phyloP scores from a whole-genome alignment of 2,797 vertebrate genomes.

The Periophthalmus magnuspinnatus region DNA sequence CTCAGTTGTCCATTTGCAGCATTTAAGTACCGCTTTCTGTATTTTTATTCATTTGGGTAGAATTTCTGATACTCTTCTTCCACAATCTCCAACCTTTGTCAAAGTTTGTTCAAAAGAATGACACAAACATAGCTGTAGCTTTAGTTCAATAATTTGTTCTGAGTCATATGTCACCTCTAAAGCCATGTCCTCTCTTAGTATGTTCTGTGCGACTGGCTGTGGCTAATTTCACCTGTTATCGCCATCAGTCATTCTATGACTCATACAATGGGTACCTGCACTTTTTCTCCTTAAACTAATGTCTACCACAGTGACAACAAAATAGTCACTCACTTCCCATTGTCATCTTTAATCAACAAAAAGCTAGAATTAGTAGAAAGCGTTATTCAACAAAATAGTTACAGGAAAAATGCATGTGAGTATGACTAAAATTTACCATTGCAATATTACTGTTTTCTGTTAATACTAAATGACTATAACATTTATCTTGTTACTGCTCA shows the following conservation, averaged over 20 bases:
- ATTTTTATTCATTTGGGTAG: not conserved
- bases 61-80: not conserved
- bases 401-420: not conserved
- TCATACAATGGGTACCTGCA: conserved; percentile 7
- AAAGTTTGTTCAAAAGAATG: conserved; percentile 2
- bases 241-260: conserved; percentile 8
- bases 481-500: not conserved
- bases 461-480: not conserved
- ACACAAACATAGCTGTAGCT: not conserved
- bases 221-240: conserved; percentile 6
- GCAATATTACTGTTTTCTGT: not conserved
- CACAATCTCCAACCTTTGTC: not conserved
- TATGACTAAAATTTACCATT: not conserved
- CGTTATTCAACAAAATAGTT: not conserved
- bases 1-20: too few relatives aligned
- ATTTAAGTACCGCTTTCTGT: not conserved
- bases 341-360: conserved; percentile 15
- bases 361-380: conserved; percentile 13
- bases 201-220: conserved; percentile 2
- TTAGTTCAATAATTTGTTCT: not conserved
- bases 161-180: not conserved
- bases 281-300: conserved; percentile 14
- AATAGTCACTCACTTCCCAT: not conserved
- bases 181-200: conserved; percentile 3
- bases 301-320: not conserved